These are phyloP conservation scores for Drosophila hydei DNA, from an alignment of 1,140 invertebrate genomes.

Conservation along the genomic window DNA sequence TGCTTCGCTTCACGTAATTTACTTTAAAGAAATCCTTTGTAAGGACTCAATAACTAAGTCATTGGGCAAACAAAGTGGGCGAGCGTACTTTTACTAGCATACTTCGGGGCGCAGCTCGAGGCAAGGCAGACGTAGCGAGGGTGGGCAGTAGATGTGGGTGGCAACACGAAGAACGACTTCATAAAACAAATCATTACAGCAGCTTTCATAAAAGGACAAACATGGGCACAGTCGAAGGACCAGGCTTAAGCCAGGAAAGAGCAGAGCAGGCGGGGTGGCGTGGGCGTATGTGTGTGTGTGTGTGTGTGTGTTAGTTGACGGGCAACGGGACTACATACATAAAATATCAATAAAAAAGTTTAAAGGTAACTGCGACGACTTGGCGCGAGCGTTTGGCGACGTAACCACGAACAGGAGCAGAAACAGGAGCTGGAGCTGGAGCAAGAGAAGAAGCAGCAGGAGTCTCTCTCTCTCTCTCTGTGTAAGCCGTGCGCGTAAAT, in stretches of 20 bases:
- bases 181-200: slow-evolving; percentile 82
- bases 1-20: slow-evolving; percentile 2
- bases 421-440: slow-evolving; percentile 8
- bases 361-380: slow-evolving; percentile 76
- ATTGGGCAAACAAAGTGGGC: slow-evolving; percentile 37
- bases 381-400: slow-evolving; percentile 39
- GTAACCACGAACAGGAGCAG: slow-evolving; percentile 36
- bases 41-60: slow-evolving; percentile 48
- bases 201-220: slow-evolving; percentile 68
- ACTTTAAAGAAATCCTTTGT: slow-evolving; percentile 28
- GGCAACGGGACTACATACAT: slow-evolving; percentile 63
- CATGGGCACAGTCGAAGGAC: slow-evolving; percentile 10
- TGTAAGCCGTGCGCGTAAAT: slow-evolving; percentile 71
- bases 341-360: slow-evolving; percentile 82
- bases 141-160: slow-evolving; percentile 12
- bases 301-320: not conserved
- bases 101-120: slow-evolving; percentile 8
- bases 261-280: not conserved
- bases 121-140: not conserved
- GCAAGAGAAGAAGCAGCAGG: slow-evolving; percentile 5
- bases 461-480: not conserved
- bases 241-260: not conserved
- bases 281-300: no score
- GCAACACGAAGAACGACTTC: slow-evolving; percentile 60
- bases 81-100: not conserved